Base-by-base conservation (phyloP, 1,140 invertebrate genomes). In the Drosophila seguyi region DNA sequence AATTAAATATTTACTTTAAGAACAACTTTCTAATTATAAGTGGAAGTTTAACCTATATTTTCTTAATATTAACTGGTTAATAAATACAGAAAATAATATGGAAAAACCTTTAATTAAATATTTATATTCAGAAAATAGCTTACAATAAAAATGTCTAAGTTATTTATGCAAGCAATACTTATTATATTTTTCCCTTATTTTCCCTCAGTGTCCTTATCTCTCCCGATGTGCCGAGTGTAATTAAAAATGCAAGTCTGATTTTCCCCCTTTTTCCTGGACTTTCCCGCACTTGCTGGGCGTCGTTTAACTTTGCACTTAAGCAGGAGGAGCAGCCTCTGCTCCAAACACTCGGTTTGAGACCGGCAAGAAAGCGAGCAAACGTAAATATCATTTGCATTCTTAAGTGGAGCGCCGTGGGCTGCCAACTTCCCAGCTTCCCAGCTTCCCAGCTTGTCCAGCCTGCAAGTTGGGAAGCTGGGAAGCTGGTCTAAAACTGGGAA, bases 301-400 rank as follows among this genome's bases (percentile, higher is more conserved):
- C 73, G 80, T 84, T 88, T 88, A 84, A 88, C 73, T 90, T 90
- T 75, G 84, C 85, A 88, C 84, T 88, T 90, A 88, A 85, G 62
- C 65, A 71, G 63, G 42, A 63, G 55, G 14, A 76, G 57, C 36
- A 42, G 14, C 27, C 48, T 31, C 27, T 27, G 39, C 38, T 36
- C 31, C 18, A 39, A 55, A 38, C 20, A 55, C 52, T 11, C 6
- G 42, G n/a, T n/a, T 25, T 16, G 41, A 52, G 50, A 44, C 73
- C 44, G 53, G 52, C 38, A 59, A 66, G 63, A 67, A 78, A 53
- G 66, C 63, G 47, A 67, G 66, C 66, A 69, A 69, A 81, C 85
- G 85, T 90, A 90, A 90, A 90, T 90, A 90, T 81, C 86, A 90
- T 90, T 90, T 90, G 85, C 85, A 90, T 90, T 85, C 83, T 85